A percentile compares a stretch with the other conserved stretches of the same genome.
Evolutionary conservation across 92 coral and sea anemone genomes (phyloP).

Genomic region (Epizoanthus scotinus): DNA sequence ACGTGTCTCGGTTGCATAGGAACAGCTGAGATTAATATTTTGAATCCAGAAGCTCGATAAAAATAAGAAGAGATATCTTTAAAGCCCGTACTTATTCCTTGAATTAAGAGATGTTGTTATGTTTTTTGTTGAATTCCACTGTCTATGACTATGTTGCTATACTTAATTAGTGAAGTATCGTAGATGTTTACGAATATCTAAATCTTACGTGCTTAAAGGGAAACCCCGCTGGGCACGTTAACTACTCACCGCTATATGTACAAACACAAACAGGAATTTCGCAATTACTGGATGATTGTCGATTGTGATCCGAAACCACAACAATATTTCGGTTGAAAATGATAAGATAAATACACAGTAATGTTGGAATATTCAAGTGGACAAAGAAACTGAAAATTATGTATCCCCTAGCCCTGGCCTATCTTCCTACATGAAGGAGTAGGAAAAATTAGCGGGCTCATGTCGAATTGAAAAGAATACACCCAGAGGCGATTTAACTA

Average conservation of each 20-base stretch:
- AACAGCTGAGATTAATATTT: background rate
- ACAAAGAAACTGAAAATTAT: background rate
- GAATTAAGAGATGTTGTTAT: background rate
- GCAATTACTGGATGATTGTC: slow-evolving; percentile 19
- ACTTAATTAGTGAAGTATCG: background rate
- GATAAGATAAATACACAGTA: background rate
- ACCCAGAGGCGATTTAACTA: background rate
- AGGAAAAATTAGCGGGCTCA: too few species aligned
- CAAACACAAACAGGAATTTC: slow-evolving; percentile 29
- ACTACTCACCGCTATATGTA: slow-evolving; percentile 2
- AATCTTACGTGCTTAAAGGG: background rate
- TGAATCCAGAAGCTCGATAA: background rate
- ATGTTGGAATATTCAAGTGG: background rate
- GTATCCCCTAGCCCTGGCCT: too few species aligned
- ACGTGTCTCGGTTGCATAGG: background rate
- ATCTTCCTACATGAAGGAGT: background rate
- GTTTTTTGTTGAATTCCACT: background rate
- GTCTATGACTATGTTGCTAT: background rate
- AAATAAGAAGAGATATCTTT: background rate
- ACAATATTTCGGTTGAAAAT: background rate
- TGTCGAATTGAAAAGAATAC: slow-evolving; percentile 1
- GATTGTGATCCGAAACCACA: background rate
- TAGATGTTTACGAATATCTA: background rate
- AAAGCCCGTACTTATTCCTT: background rate
- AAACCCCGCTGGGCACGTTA: background rate